Percentiles rank a stretch among this genome's conserved stretches.
These are phyloP conservation scores for Heliconius eleuchia DNA, from an alignment of 1,140 invertebrate species.

Conservation along the genomic window DNA sequence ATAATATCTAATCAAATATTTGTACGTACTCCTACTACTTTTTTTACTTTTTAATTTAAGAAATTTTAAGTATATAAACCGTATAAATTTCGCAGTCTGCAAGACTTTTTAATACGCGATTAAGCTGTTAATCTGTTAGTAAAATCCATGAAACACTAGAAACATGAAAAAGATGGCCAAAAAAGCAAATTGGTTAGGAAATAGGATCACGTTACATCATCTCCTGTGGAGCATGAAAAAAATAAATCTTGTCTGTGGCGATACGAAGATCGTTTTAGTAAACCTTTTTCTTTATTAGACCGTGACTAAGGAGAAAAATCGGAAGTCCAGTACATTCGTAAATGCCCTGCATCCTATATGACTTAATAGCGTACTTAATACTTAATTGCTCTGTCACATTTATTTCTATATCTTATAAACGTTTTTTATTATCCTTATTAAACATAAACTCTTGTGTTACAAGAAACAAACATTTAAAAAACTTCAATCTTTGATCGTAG, in stretches of 20 bases:
- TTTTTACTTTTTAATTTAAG: no score
- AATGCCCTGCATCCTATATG: slow-evolving; percentile 43
- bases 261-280: slow-evolving; percentile 41
- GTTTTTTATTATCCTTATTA: no score
- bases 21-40: background rate
- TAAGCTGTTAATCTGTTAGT: no score
- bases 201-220: slow-evolving; percentile 42
- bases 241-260: slow-evolving; percentile 39
- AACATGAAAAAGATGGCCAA: slow-evolving; percentile 18
- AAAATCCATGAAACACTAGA: no score
- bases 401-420: slow-evolving; percentile 6
- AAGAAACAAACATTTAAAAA: no score
- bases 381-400: slow-evolving; percentile 37
- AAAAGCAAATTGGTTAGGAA: slow-evolving; percentile 43
- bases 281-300: slow-evolving; percentile 49
- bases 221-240: slow-evolving; percentile 33
- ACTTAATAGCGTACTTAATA: slow-evolving; percentile 37
- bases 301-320: slow-evolving; percentile 50
- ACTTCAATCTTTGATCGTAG: no score
- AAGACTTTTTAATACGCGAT: no score
- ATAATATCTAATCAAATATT: background rate
- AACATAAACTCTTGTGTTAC: no score
- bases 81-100: no score
- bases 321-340: slow-evolving; percentile 42
- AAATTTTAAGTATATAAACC: no score